These are phyloP conservation scores for Chironex yamaguchii DNA, from an alignment of 30 jellyfish, hydroid and myxozoan species.

Conservation along the genomic window DNA sequence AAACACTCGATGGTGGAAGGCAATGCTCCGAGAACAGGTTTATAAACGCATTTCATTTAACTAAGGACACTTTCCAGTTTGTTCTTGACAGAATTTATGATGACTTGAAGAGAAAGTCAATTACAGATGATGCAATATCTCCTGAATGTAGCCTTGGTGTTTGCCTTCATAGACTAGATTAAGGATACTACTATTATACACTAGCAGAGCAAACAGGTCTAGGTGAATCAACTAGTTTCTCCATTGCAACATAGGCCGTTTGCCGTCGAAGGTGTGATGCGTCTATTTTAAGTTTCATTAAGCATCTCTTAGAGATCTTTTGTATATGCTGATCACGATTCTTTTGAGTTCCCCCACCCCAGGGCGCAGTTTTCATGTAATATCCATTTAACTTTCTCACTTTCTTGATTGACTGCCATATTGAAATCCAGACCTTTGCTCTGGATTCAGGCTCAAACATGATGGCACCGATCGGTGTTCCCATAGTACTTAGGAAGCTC, in stretches of 20 bases:
- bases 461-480: too few relatives aligned
- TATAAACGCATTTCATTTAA: constrained; percentile 23
- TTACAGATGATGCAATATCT: constrained; percentile 52
- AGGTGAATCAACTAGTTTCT: constrained; percentile 40
- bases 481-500: too few relatives aligned
- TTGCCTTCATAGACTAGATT: constrained; percentile 16
- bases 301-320: too few relatives aligned
- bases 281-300: too few relatives aligned
- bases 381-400: too few relatives aligned
- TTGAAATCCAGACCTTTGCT: too few relatives aligned
- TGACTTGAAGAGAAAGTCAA: constrained; percentile 16
- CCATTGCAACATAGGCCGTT: constrained; percentile 31
- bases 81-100: constrained; percentile 25
- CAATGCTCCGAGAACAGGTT: constrained; percentile 48
- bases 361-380: too few relatives aligned
- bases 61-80: constrained; percentile 30
- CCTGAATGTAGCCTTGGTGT: constrained; percentile 67
- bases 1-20: constrained; percentile 57
- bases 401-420: too few relatives aligned
- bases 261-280: too few relatives aligned
- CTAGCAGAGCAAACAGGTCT: constrained; percentile 46
- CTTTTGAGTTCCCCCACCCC: too few relatives aligned
- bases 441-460: too few relatives aligned
- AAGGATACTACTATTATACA: constrained; percentile 40
- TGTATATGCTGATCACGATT: too few relatives aligned